These are phyloP conservation scores for Rhinoptilus africanus DNA, from an alignment of 2,113 vertebrate species.

Conservation along the genomic window DNA sequence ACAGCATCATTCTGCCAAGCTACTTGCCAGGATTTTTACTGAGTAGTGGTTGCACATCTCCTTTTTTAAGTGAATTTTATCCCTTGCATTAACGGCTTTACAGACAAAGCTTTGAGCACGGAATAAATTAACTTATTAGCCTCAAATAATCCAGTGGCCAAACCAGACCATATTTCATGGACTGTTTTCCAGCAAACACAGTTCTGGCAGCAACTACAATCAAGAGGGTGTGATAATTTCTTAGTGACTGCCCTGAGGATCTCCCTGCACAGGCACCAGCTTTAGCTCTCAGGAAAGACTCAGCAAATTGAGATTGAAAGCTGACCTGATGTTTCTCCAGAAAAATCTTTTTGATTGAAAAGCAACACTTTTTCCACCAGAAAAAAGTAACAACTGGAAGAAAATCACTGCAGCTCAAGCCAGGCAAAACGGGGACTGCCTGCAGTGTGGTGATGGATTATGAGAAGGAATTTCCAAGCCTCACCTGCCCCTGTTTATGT, in stretches of 20 bases:
- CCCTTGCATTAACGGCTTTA: background rate
- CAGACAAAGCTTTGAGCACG: background rate
- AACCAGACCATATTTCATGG: background rate
- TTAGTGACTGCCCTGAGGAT: background rate
- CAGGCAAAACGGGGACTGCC: background rate
- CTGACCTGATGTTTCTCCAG: background rate
- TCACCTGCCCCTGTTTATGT: background rate
- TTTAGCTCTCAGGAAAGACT: background rate
- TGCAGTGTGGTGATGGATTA: background rate
- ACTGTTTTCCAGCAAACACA: background rate
- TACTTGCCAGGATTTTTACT: background rate
- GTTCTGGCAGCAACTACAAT: background rate
- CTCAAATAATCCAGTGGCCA: background rate
- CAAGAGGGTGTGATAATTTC: background rate
- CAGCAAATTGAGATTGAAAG: background rate
- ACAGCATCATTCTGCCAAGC: background rate
- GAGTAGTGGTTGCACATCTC: background rate
- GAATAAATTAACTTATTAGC: background rate
- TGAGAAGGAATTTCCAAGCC: background rate
- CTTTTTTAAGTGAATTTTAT: background rate
- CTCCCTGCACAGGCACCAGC: accelerated
- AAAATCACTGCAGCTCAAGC: background rate
- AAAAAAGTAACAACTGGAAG: background rate
- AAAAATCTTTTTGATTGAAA: background rate
- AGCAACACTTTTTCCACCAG: background rate